Conservation (phyloP, 2,888 invertebrate species). For the Sesamia inferens region DNA sequence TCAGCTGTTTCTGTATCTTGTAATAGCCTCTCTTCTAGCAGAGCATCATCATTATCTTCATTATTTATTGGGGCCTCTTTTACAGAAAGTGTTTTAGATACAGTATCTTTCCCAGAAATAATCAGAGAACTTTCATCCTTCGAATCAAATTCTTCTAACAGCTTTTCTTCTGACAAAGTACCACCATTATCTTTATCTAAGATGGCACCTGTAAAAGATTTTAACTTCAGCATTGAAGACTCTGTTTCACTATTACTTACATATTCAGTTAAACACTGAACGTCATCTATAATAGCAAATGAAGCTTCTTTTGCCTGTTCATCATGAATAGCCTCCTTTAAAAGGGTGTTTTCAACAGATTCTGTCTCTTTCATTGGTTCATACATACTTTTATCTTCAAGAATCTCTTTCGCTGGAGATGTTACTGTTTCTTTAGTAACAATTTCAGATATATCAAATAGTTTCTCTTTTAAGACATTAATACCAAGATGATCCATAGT, state of each 20-base stretch:
- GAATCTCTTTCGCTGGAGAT: slow-evolving; percentile 7
- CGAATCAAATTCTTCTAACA: slow-evolving; percentile 7
- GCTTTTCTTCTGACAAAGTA: background rate
- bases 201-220: slow-evolving; percentile 9
- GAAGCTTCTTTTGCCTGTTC: background rate
- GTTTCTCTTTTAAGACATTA: background rate
- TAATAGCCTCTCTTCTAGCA: slow-evolving; percentile 29
- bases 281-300: background rate
- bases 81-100: background rate
- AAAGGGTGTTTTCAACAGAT: background rate
- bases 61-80: background rate
- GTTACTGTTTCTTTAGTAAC: background rate
- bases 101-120: background rate
- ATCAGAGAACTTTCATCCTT: background rate
- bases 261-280: slow-evolving; percentile 4
- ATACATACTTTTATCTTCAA: background rate
- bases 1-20: slow-evolving; percentile 9
- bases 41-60: slow-evolving; percentile 13
- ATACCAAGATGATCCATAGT: background rate
- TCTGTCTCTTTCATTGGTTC: background rate
- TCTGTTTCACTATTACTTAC: slow-evolving; percentile 1
- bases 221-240: background rate
- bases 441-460: background rate
- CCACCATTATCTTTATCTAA: background rate
- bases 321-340: background rate